These are phyloP conservation scores for Eptatretus atami DNA, from an alignment of 2,797 vertebrate genomes.

Conservation along the genomic window DNA sequence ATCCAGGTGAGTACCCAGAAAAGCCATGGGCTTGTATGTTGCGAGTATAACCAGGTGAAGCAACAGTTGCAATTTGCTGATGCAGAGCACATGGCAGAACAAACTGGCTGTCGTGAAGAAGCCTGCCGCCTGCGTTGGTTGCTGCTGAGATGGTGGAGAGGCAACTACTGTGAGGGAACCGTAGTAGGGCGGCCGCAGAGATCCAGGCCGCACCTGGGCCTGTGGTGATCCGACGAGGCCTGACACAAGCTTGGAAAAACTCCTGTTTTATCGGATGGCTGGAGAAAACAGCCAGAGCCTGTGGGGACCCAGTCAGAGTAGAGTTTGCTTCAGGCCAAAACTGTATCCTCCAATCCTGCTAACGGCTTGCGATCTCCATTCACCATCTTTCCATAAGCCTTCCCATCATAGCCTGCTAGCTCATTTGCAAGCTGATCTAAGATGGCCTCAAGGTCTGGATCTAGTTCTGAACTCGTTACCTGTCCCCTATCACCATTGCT, in stretches of 20 bases:
- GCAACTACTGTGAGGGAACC: constrained; percentile 1
- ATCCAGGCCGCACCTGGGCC: neutral
- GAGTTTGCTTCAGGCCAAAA: no score
- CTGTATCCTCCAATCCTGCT: neutral
- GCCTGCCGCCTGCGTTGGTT: neutral
- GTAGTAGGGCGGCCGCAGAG: neutral
- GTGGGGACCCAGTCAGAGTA: no score
- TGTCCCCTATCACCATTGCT: neutral
- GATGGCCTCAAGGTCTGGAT: neutral
- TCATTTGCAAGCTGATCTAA: constrained; percentile 1
- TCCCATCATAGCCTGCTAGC: neutral
- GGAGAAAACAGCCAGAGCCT: neutral
- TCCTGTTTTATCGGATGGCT: neutral
- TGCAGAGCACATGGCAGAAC: neutral
- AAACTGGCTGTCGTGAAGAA: neutral
- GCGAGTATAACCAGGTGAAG: no score
- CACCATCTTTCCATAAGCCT: neutral
- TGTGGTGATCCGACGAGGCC: neutral
- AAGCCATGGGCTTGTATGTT: neutral
- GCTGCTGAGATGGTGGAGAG: constrained; percentile 5
- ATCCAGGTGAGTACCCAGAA: neutral
- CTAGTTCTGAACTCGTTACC: neutral
- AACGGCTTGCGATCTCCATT: neutral
- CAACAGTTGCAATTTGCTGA: no score
- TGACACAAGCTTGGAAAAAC: constrained; percentile 1